phyloP scores from a whole-genome alignment of 2,797 vertebrate genomes.

The Dendrocincla tyrannina region DNA sequence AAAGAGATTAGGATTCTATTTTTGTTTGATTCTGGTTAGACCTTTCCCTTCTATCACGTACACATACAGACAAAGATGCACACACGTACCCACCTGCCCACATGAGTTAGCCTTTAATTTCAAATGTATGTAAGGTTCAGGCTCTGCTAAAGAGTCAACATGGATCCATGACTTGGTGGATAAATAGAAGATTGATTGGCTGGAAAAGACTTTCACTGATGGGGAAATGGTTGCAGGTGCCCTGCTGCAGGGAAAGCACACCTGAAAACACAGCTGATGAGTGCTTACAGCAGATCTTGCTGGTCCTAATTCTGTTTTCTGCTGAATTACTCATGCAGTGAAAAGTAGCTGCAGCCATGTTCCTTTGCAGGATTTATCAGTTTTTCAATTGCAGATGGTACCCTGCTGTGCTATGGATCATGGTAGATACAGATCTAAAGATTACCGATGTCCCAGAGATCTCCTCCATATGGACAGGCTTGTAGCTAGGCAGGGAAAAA shows the following conservation, averaged over 20 bases:
- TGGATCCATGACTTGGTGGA: not conserved
- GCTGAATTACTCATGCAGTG: not conserved
- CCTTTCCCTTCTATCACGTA: not conserved
- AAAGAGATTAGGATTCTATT: conserved; percentile 33
- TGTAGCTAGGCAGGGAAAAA: not conserved
- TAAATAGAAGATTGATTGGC: conserved; percentile 28
- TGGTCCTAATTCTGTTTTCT: not conserved
- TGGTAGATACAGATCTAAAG: not conserved
- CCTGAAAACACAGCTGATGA: conserved; percentile 31
- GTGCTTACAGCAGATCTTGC: not conserved
- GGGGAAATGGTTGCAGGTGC: conserved; percentile 1
- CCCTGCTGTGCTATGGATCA: not conserved
- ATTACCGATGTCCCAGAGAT: not conserved
- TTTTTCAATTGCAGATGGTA: not conserved
- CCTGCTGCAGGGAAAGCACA: not conserved
- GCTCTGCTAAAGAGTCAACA: not conserved
- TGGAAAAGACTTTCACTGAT: conserved; percentile 17
- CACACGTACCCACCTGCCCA: not conserved
- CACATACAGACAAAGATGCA: not conserved
- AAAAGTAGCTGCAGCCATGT: not conserved
- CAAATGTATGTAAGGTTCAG: not conserved
- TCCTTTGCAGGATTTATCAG: not conserved
- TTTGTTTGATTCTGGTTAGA: conserved; percentile 23
- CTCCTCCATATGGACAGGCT: not conserved
- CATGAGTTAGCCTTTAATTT: not conserved